Conservation (phyloP, 2,888 invertebrate genomes). For the Rhamphomyia laevipes region DNA sequence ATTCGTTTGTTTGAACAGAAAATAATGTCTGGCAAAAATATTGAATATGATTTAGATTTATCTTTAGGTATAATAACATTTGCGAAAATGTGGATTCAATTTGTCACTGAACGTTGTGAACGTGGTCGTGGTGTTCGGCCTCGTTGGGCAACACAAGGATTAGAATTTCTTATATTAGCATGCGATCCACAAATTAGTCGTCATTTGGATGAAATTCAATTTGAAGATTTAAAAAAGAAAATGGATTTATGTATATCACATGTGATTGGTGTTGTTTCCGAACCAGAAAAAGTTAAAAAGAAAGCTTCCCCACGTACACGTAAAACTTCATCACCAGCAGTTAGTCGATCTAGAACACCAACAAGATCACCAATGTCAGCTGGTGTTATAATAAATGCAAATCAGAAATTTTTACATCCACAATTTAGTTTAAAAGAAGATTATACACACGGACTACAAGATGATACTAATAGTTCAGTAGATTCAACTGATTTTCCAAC, state of each 20-base stretch:
- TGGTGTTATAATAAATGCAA: constrained; percentile 26
- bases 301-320: constrained; percentile 36
- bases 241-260: constrained; percentile 83
- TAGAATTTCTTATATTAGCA: constrained; percentile 75
- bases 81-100: constrained; percentile 79
- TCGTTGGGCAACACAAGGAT: constrained; percentile 79
- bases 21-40: constrained; percentile 35
- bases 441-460: constrained; percentile 11
- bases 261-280: constrained; percentile 58
- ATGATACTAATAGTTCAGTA: constrained; percentile 21
- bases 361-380: constrained; percentile 39
- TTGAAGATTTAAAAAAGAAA: constrained; percentile 61
- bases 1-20: constrained; percentile 40
- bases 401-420: constrained; percentile 32
- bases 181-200: constrained; percentile 75
- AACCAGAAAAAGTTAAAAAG: constrained; percentile 36
- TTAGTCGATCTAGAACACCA: constrained; percentile 34
- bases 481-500: constrained; percentile 25
- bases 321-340: constrained; percentile 34
- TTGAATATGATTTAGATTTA: constrained; percentile 36
- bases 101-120: constrained; percentile 75
- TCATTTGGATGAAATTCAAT: constrained; percentile 63
- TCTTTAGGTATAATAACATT: constrained; percentile 53
- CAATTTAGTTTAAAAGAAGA: constrained; percentile 37
- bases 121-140: constrained; percentile 68